Conservation (phyloP, 92 coral and sea anemone genomes). For the Siderastrea siderea region DNA sequence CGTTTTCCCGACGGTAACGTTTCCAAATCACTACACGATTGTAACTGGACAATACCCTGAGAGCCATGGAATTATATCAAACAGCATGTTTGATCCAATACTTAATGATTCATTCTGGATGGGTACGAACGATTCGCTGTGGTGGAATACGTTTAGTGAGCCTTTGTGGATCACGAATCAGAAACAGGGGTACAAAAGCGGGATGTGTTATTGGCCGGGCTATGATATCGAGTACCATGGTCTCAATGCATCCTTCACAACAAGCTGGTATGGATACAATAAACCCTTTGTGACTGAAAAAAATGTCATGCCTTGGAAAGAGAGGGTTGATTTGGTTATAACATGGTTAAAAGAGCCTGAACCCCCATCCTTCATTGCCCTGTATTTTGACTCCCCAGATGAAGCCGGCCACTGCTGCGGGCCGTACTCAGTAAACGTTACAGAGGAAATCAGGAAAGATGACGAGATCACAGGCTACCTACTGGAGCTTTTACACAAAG, state of each 20-base stretch:
- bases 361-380: constrained; percentile 65
- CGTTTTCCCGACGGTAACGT: constrained; percentile 85
- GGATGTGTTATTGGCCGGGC: constrained; percentile 84
- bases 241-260: constrained; percentile 34
- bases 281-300: constrained; percentile 49
- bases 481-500: constrained; percentile 39
- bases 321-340: constrained; percentile 66
- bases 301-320: constrained; percentile 15
- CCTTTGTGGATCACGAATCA: constrained; percentile 94
- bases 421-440: constrained; percentile 56
- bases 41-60: constrained; percentile 84
- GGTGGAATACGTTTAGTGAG: constrained; percentile 81
- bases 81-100: constrained; percentile 80
- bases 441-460: constrained; percentile 36
- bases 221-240: constrained; percentile 69
- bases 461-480: constrained; percentile 60
- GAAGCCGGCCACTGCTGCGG: constrained; percentile 79
- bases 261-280: constrained; percentile 32
- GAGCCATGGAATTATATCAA: constrained; percentile 21
- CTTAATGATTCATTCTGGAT: constrained; percentile 57
- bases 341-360: constrained; percentile 67
- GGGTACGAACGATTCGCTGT: constrained; percentile 74
- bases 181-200: constrained; percentile 76
- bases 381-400: constrained; percentile 79
- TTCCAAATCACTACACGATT: constrained; percentile 91